These are phyloP conservation scores for Chlorodrepanis virens DNA, from an alignment of 2,113 vertebrate genomes.

Conservation along the genomic window DNA sequence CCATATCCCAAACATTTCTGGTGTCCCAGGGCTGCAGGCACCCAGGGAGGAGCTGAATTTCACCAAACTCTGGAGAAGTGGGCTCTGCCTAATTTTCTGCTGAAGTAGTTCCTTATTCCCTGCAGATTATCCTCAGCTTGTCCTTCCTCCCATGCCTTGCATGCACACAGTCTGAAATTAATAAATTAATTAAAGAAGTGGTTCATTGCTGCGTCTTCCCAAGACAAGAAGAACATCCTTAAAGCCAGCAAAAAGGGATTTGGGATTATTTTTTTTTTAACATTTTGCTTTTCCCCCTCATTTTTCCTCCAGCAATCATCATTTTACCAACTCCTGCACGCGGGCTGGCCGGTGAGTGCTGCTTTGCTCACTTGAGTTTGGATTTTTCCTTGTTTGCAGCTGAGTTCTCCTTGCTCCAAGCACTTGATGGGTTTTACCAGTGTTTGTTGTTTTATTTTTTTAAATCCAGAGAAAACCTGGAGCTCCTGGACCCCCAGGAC, in stretches of 20 bases:
- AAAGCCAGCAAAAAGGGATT: neutral
- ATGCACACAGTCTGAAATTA: neutral
- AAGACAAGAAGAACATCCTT: neutral
- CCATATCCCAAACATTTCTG: neutral
- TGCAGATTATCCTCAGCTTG: neutral
- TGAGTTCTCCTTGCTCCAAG: neutral
- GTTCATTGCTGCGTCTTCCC: neutral
- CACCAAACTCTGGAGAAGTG: neutral
- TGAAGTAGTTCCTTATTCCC: neutral
- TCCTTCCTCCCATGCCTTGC: neutral
- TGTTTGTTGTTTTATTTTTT: slow-evolving; percentile 6
- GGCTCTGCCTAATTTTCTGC: neutral
- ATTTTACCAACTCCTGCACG: slow-evolving; percentile 81
- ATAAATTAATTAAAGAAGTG: neutral
- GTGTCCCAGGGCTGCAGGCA: neutral
- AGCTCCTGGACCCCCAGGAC: slow-evolving; percentile 76
- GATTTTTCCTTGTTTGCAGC: neutral
- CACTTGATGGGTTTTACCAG: neutral
- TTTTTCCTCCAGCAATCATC: slow-evolving; percentile 77
- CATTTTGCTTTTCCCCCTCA: neutral
- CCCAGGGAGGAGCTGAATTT: neutral
- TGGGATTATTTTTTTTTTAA: neutral
- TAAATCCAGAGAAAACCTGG: slow-evolving; percentile 76
- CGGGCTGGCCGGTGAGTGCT: slow-evolving; percentile 88
- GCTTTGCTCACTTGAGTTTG: fast-evolving